These are phyloP conservation scores for Struthio camelus DNA, from an alignment of 2,113 vertebrate species.

Conservation along the genomic window DNA sequence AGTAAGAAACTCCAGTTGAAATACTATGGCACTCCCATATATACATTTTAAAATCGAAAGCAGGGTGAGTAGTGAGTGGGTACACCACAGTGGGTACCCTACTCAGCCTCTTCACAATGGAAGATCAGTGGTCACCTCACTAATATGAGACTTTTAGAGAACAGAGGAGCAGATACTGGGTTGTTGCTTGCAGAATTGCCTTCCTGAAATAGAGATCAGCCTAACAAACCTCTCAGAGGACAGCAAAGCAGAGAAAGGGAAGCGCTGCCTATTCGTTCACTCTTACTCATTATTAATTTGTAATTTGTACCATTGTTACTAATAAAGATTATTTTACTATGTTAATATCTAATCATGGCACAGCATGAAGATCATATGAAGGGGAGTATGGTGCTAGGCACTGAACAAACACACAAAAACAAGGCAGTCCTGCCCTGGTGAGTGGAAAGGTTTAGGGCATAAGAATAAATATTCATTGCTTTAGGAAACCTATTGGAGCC, in stretches of 20 bases:
- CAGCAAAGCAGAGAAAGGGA: neutral
- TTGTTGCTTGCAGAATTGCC: neutral
- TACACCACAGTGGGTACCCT: neutral
- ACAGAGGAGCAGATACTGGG: neutral
- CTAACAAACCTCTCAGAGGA: neutral
- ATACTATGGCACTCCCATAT: neutral
- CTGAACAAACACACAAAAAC: conserved; percentile 29
- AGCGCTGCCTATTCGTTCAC: neutral
- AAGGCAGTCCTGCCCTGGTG: neutral
- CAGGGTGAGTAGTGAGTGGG: neutral
- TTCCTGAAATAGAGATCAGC: neutral
- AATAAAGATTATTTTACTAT: neutral
- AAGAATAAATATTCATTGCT: neutral
- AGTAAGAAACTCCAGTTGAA: neutral
- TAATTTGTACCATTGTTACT: neutral
- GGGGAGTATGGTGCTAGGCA: neutral
- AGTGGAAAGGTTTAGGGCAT: conserved; percentile 38
- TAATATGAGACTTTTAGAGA: neutral
- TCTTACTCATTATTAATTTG: neutral
- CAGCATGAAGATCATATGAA: neutral
- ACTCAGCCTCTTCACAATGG: neutral
- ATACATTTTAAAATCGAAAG: neutral
- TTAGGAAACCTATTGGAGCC: neutral
- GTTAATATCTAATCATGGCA: neutral
- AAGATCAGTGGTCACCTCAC: neutral